Evolutionary conservation across 2,888 invertebrate species (phyloP), one percentile per base, ranked within the genome.

Genomic region (Macrosoma leucophasiata): DNA sequence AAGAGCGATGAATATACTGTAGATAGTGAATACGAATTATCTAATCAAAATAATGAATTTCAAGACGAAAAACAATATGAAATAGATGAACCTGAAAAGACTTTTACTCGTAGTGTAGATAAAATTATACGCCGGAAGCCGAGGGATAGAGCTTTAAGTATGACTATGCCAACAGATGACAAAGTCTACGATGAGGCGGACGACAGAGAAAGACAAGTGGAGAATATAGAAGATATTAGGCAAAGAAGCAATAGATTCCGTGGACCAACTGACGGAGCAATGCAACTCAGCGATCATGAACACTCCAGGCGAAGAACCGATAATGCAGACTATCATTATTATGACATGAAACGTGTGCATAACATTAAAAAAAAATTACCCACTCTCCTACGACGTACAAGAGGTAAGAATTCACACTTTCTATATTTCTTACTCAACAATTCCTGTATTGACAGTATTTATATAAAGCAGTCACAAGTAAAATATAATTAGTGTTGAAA

Each of bases 281-380:
- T n/a, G n/a, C n/a, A n/a, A n/a, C n/a, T n/a, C n/a, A n/a, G n/a
- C n/a, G n/a, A 9, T 18, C 5, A 15, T 34, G 13, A 29, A 13
- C 7, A 24, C 14, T 2, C 8, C 19, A 11, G 25, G n/a, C 7
- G 53, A 52, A 29, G 22, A 38, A 6, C n/a, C n/a, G 51, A 58
- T 21, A 50, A 52, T 3, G 62, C 70, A 18, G 72, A 76, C 41
- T 55, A 58, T 3, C 68, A 74, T 18, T 81, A 74, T 48, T 70
- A 69, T 33, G 76, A 74, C 34, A 71, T 72, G 71, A 69, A 64
- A 42, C 62, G 74, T 23, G 58, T 71, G 3, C 53, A 63, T 21
- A 61, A 46, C 18, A 60, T 72, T n/a, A 72, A 69, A 45, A 60
- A 55, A 14, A 70, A 65, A 45, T 41, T 73, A 17, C 70, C 75